A percentile compares a stretch with the other conserved stretches of the same genome.
phyloP scores from a whole-genome alignment of 2,113 vertebrate species.

The Condylura cristata region DNA sequence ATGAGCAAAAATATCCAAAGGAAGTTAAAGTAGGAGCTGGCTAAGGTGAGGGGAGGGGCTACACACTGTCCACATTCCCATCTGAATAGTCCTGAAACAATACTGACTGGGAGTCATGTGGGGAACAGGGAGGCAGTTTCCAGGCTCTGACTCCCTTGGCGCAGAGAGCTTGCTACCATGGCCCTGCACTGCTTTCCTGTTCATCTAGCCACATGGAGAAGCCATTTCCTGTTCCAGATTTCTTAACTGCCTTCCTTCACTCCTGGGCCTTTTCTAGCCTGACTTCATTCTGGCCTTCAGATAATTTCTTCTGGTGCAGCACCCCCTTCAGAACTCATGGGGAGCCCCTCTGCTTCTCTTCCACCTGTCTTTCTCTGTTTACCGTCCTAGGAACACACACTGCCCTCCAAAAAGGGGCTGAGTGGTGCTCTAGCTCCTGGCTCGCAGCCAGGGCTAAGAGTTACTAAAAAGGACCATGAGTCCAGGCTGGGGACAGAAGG shows the following conservation, averaged over 20 bases:
- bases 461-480: not conserved
- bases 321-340: accelerated
- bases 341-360: not conserved
- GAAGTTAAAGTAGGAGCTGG: not conserved
- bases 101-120: not conserved
- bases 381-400: not conserved
- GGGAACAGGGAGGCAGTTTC: not conserved
- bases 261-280: not conserved
- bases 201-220: not conserved
- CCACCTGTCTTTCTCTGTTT: not conserved
- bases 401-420: not conserved
- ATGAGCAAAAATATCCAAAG: not conserved
- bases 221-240: not conserved
- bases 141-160: not conserved
- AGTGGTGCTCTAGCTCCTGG: not conserved
- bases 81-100: not conserved
- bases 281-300: not conserved
- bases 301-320: not conserved
- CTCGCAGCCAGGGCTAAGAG: not conserved
- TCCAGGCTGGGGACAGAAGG: not conserved
- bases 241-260: not conserved
- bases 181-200: not conserved
- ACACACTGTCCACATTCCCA: not conserved
- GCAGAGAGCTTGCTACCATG: not conserved
- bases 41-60: not conserved